Conservation (phyloP, 2,797 vertebrate genomes). For the Schizopygopsis malacanthus region DNA sequence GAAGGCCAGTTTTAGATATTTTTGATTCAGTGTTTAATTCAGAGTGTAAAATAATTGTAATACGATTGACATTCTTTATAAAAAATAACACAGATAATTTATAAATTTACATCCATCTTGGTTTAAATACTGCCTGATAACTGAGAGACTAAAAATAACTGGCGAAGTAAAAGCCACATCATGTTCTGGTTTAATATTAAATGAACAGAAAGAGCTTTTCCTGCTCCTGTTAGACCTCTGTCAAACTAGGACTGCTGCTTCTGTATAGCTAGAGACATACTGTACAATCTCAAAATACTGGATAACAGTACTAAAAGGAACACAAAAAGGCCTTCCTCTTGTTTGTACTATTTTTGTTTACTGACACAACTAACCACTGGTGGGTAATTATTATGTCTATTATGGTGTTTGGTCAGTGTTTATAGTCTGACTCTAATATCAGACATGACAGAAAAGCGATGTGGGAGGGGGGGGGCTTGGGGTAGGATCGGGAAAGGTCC, state of each 20-base stretch:
- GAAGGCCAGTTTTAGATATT: neutral
- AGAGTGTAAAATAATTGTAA: neutral
- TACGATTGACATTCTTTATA: neutral
- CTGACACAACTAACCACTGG: neutral
- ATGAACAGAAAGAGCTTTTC: conserved; percentile 14
- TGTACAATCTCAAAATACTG: neutral
- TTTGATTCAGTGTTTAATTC: neutral
- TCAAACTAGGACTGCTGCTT: neutral
- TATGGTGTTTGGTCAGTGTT: neutral
- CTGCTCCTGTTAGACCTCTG: neutral
- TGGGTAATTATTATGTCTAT: neutral
- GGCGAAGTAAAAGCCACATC: neutral
- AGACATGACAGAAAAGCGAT: too few relatives aligned
- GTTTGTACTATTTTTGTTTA: neutral
- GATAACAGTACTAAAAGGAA: neutral
- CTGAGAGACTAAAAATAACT: neutral
- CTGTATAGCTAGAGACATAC: neutral
- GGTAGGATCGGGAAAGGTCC: too few relatives aligned
- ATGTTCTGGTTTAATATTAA: conserved; percentile 1
- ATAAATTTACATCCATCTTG: neutral
- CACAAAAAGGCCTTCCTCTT: neutral
- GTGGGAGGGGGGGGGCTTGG: too few relatives aligned
- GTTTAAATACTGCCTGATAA: neutral
- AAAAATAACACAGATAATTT: neutral
- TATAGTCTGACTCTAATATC: neutral